Conservation (phyloP, 2,113 vertebrate species). For the Phasianus colchicus region DNA sequence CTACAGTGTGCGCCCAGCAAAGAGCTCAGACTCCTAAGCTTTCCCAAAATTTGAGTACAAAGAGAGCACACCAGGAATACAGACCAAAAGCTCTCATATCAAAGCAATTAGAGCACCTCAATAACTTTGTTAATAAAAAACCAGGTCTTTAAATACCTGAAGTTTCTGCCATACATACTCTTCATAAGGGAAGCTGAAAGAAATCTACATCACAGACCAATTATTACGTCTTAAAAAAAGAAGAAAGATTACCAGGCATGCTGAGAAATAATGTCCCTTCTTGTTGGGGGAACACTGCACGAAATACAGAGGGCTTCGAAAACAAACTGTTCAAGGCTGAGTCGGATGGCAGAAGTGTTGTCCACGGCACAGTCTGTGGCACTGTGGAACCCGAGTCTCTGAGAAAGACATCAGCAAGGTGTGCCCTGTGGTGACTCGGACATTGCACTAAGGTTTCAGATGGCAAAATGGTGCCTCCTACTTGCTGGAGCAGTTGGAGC, state of each 20-base stretch:
- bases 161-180: not conserved
- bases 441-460: conserved; percentile 72
- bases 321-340: conserved; percentile 83
- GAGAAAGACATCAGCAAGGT: not conserved
- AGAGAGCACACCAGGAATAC: not conserved
- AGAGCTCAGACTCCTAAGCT: not conserved
- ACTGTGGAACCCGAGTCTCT: not conserved
- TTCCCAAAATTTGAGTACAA: not conserved
- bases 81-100: not conserved
- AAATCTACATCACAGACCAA: not conserved
- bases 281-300: conserved; percentile 79
- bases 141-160: not conserved
- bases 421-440: not conserved
- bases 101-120: not conserved
- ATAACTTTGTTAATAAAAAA: not conserved
- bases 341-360: conserved; percentile 71
- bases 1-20: not conserved
- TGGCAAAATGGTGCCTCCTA: conserved; percentile 85
- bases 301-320: conserved; percentile 75
- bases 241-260: conserved; percentile 59
- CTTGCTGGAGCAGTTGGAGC: conserved; percentile 75
- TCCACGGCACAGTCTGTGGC: conserved; percentile 35
- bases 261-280: conserved; percentile 78
- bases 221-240: not conserved
- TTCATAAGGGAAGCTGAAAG: not conserved